Base-by-base conservation (phyloP, 1,140 invertebrate species). In the Daktulosphaira vitifoliae region DNA sequence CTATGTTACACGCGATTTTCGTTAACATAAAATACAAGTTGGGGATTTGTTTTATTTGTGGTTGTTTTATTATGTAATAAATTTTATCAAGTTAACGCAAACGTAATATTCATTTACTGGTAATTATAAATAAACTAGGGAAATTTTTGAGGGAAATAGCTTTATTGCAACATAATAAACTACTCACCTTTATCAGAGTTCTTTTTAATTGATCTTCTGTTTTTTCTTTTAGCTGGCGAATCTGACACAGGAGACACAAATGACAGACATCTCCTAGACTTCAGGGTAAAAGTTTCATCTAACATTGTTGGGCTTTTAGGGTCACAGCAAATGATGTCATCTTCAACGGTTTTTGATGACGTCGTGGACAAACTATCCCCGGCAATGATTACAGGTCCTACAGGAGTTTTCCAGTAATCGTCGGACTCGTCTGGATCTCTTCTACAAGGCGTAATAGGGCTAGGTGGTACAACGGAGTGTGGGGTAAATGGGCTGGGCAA, bases 221-320 rank as follows among this genome's bases (percentile, higher is more conserved):
- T 49, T 7, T 18, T 33, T 13, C 39, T 39, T 37, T 50, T 68
- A 3, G 65, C 42, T 23, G 44, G 11, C 8, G 38, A 25, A 50
- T 66, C 64, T 2, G 39, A 65, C 18, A 25, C 64, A 20, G 37
- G 33, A 8, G 71, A 73, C 16, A 68, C 68, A 64, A 72, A 73
- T 7, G 65, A 66, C 11, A 73, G 49, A 53, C 72, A 73, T 22
- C 72, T 66, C 18, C 72, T 26, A 2, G 72, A 73, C 18, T 71
- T 66, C 7, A 70, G 71, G 22, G 66, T 67, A 18, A 65, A 67
- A 70, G 71, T 9, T 65, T 68, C 26, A 70, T 37, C 16, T 64
- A 68, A n/a, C 52, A n/a, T 9, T 70, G 73, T 44, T 68, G 72
- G 20, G 46, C 56, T 22, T 46, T 66, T 23, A 26, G 64, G 59